A percentile compares a stretch with the other conserved stretches of the same genome.
These are phyloP conservation scores for Passerina amoena DNA, from an alignment of 2,113 vertebrate species.

Conservation along the genomic window DNA sequence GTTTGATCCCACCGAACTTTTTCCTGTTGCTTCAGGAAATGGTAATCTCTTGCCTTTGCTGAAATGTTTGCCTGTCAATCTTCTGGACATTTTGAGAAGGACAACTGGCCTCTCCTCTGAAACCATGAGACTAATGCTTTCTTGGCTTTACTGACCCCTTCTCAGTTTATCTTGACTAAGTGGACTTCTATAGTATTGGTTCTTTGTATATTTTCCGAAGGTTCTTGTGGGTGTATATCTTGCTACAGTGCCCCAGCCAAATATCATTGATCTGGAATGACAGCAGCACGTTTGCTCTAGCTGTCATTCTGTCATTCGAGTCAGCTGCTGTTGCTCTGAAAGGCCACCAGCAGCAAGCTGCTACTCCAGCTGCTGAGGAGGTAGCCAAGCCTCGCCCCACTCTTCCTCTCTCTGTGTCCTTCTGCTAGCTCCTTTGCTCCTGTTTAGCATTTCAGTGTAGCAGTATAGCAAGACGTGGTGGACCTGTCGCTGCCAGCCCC, in stretches of 20 bases:
- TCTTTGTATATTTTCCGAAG: conserved; percentile 9
- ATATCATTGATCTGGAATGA: not conserved
- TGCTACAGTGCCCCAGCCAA: not conserved
- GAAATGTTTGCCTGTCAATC: not conserved
- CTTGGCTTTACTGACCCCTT: not conserved
- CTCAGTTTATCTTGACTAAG: not conserved
- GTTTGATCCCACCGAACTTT: not conserved
- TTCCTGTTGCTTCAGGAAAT: not conserved
- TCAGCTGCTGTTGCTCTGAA: not conserved
- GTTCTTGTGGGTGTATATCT: conserved; percentile 17
- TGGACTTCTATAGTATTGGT: not conserved
- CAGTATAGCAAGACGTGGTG: not conserved
- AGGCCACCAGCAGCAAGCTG: not conserved
- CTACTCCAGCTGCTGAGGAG: not conserved
- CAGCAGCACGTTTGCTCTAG: not conserved
- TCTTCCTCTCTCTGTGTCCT: not conserved
- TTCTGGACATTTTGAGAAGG: not conserved
- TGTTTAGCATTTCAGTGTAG: not conserved
- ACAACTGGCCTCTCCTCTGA: not conserved
- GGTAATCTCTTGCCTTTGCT: not conserved
- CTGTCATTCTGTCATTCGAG: not conserved
- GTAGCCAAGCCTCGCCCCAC: not conserved
- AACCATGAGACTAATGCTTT: not conserved
- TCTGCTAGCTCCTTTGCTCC: not conserved
- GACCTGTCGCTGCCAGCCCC: not conserved